These are phyloP conservation scores for Fabriciana adippe DNA, from an alignment of 2,888 invertebrate species.

Conservation along the genomic window DNA sequence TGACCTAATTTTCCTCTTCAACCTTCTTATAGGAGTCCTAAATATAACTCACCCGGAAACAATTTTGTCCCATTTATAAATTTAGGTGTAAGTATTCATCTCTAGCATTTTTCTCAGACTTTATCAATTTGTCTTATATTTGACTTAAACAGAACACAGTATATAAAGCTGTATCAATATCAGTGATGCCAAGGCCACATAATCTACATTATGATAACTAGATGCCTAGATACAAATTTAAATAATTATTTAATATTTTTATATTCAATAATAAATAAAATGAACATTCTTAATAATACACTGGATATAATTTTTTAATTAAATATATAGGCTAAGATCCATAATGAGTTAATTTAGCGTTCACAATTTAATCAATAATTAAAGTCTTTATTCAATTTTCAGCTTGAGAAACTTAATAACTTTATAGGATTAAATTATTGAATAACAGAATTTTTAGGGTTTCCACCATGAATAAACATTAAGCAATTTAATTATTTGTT, in stretches of 20 bases:
- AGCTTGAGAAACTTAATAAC: too few species aligned
- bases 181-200: conserved; percentile 53
- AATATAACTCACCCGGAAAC: conserved; percentile 62
- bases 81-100: conserved; percentile 1
- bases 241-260: conserved; percentile 1
- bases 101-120: neutral
- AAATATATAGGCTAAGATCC: too few species aligned
- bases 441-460: too few species aligned
- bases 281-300: too few species aligned
- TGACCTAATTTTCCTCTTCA: conserved; percentile 63
- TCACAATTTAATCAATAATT: too few species aligned
- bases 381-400: too few species aligned
- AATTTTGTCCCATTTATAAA: conserved; percentile 53
- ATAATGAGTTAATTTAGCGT: too few species aligned
- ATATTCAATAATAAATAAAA: neutral
- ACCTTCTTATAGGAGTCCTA: conserved; percentile 55
- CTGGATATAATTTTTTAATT: too few species aligned
- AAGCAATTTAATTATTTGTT: too few species aligned
- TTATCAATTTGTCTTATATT: conserved; percentile 22
- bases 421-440: too few species aligned
- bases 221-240: conserved; percentile 23
- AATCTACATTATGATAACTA: conserved; percentile 43
- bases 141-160: conserved; percentile 16
- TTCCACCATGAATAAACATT: too few species aligned
- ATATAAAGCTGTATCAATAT: conserved; percentile 38